Conservation (phyloP, 1,140 invertebrate species). For the Bombus balteatus region DNA sequence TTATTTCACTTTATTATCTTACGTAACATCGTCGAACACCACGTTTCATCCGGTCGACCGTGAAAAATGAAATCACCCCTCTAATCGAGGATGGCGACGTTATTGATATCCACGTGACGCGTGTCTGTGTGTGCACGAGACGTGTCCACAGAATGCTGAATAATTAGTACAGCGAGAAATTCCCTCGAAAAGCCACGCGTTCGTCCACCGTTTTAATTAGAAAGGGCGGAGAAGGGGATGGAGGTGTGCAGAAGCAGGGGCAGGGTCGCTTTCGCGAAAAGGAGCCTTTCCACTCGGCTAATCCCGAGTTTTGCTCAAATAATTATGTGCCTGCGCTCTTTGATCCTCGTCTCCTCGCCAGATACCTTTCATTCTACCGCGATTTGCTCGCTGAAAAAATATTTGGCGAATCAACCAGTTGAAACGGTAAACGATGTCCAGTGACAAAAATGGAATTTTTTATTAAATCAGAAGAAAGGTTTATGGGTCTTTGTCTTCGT, state of each 20-base stretch:
- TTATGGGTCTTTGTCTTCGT: too few relatives aligned
- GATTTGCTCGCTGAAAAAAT: too few relatives aligned
- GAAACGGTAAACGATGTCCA: too few relatives aligned
- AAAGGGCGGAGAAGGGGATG: neutral
- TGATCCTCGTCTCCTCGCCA: neutral
- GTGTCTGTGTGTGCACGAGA: neutral
- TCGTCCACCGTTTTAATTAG: conserved; percentile 35
- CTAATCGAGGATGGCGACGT: neutral
- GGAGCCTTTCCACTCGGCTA: conserved; percentile 10
- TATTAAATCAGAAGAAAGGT: too few relatives aligned
- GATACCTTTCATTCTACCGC: neutral
- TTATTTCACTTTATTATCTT: neutral
- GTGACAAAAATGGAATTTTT: too few relatives aligned
- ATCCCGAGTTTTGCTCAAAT: conserved; percentile 25
- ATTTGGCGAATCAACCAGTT: too few relatives aligned
- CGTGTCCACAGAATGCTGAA: conserved; percentile 25
- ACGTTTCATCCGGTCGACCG: neutral
- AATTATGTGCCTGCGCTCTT: conserved; percentile 23
- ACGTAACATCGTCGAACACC: neutral
- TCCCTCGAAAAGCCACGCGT: conserved; percentile 23
- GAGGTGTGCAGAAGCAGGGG: too few relatives aligned
- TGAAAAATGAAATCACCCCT: conserved; percentile 12
- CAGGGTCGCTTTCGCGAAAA: conserved; percentile 7
- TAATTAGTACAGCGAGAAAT: conserved; percentile 37
- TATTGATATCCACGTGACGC: conserved; percentile 11